Conservation (phyloP, 2,888 invertebrate genomes). For the Drosophila ezoana region DNA sequence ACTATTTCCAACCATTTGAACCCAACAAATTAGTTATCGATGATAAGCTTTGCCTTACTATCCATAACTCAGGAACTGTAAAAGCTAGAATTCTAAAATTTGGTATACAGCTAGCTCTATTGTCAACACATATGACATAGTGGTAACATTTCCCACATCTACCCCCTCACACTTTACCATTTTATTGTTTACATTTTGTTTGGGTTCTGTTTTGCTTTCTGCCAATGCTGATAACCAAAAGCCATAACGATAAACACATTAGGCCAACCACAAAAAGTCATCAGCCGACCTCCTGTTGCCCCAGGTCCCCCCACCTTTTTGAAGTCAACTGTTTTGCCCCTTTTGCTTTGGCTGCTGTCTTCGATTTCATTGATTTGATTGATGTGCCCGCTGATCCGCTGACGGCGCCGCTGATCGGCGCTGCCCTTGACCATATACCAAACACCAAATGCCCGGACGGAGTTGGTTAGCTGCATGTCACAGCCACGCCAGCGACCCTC, state of each 20-base stretch:
- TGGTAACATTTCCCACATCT: not conserved
- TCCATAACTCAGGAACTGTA: not conserved
- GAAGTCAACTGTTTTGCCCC: slow-evolving; percentile 34
- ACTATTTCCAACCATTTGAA: not conserved
- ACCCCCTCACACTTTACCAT: not conserved
- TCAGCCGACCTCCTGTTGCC: slow-evolving; percentile 50
- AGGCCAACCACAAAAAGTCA: slow-evolving; percentile 62
- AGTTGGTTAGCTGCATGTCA: slow-evolving; percentile 49
- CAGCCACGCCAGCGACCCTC: slow-evolving; percentile 73
- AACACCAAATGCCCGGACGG: slow-evolving; percentile 24
- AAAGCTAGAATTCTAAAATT: not conserved
- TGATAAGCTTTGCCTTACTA: not conserved
- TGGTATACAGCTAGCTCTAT: not conserved
- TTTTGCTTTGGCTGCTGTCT: slow-evolving; percentile 59
- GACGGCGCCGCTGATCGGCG: slow-evolving; percentile 50
- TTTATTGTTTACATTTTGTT: slow-evolving; percentile 36
- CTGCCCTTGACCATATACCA: slow-evolving; percentile 74
- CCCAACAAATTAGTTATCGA: too few relatives aligned
- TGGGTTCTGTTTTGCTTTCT: slow-evolving; percentile 33
- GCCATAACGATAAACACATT: slow-evolving; percentile 63
- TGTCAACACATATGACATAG: not conserved
- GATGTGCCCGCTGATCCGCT: slow-evolving; percentile 76
- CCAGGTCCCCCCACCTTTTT: not conserved
- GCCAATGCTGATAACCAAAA: slow-evolving; percentile 43
- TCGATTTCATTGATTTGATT: slow-evolving; percentile 78